phyloP scores from a whole-genome alignment of 1,140 invertebrate genomes.

The Diachasmimorpha longicaudata region DNA sequence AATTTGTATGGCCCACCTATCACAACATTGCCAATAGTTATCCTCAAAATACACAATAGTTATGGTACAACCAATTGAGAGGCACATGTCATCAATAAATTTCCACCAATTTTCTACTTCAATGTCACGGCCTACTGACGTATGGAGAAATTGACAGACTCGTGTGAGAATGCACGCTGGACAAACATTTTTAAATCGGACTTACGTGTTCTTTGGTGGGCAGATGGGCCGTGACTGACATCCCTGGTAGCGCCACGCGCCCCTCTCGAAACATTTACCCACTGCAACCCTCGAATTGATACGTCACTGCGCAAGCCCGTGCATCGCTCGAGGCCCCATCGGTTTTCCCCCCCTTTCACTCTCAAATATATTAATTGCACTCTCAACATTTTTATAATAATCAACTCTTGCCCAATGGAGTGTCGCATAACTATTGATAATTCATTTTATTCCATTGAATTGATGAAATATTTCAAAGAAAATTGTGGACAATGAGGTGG shows the following conservation, averaged over 20 bases:
- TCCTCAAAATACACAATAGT: neutral
- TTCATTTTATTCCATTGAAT: neutral
- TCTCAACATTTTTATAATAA: neutral
- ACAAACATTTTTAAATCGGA: constrained; percentile 34
- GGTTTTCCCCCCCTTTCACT: constrained; percentile 19
- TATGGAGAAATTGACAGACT: neutral
- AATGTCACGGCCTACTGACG: constrained; percentile 13
- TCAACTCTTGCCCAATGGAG: neutral
- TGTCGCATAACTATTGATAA: neutral
- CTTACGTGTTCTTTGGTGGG: constrained; percentile 60
- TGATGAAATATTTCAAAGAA: neutral
- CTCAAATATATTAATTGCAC: constrained; percentile 25
- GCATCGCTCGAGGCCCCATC: constrained; percentile 25
- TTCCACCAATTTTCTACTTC: neutral
- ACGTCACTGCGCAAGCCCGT: constrained; percentile 43
- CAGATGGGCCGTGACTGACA: constrained; percentile 62
- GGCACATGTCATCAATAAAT: neutral
- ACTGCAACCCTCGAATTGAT: constrained; percentile 36
- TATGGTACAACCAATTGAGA: neutral
- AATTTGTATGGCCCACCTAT: neutral
- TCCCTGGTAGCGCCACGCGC: constrained; percentile 50
- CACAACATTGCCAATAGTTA: constrained; percentile 10
- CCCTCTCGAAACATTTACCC: constrained; percentile 33
- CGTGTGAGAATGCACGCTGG: constrained; percentile 20
- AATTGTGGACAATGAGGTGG: neutral